These are phyloP conservation scores for Creontiades dilutus DNA, from an alignment of 2,888 invertebrate genomes.

Conservation along the genomic window DNA sequence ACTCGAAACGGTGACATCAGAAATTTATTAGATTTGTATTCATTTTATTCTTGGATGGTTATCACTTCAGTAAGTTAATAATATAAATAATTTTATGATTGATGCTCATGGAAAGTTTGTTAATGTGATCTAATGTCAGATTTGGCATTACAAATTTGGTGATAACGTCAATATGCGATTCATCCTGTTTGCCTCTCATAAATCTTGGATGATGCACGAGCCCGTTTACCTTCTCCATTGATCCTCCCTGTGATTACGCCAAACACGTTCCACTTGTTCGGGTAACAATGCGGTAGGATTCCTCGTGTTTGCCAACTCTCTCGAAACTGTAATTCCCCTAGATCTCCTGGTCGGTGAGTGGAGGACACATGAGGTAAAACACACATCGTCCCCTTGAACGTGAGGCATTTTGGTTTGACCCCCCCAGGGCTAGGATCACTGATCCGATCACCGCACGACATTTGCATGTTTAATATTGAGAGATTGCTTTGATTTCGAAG, in stretches of 20 bases:
- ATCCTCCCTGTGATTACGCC: constrained; percentile 7
- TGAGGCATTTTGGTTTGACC: constrained; percentile 8
- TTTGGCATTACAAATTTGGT: too few relatives aligned
- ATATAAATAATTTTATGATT: too few relatives aligned
- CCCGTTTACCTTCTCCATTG: not conserved
- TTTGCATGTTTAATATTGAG: constrained; percentile 30
- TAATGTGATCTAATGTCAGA: too few relatives aligned
- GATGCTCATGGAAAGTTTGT: too few relatives aligned
- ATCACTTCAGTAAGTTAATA: too few relatives aligned
- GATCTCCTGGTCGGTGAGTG: not conserved
- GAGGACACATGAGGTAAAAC: constrained; percentile 10
- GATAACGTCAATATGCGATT: not conserved
- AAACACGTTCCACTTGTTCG: constrained; percentile 28
- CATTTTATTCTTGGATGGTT: too few relatives aligned
- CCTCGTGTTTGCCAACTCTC: constrained; percentile 22
- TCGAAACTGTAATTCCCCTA: constrained; percentile 19
- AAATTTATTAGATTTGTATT: too few relatives aligned
- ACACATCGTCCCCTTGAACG: constrained; percentile 17
- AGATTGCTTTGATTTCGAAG: not conserved
- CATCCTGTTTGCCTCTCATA: not conserved
- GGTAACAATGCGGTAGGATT: constrained; percentile 28
- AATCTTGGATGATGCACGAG: not conserved
- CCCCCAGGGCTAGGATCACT: constrained; percentile 3
- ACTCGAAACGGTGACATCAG: too few relatives aligned
- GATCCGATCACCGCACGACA: constrained; percentile 17